Conservation (phyloP, 2,113 vertebrate species). For the Orycteropus afer region DNA sequence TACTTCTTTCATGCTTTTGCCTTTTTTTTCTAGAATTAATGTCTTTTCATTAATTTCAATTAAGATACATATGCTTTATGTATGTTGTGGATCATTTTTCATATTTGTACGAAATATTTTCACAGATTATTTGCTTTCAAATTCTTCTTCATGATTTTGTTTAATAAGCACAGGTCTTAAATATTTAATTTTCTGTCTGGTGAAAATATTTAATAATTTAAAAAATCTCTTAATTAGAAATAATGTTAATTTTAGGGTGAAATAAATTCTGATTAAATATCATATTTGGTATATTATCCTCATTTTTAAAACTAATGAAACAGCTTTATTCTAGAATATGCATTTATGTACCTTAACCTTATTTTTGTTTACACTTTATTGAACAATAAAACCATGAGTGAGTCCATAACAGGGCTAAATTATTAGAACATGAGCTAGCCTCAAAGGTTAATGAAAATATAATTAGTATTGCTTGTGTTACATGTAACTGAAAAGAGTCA, state of each 20-base stretch:
- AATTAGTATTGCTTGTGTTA: conserved; percentile 85
- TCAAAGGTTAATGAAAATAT: conserved; percentile 87
- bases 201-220: neutral
- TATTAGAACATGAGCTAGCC: conserved; percentile 83
- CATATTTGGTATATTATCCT: neutral
- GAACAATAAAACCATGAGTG: conserved; percentile 83
- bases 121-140: neutral
- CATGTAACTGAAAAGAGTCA: conserved; percentile 81
- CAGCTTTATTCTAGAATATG: neutral
- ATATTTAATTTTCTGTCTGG: neutral
- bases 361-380: conserved; percentile 81
- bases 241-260: neutral
- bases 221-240: neutral
- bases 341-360: conserved; percentile 77
- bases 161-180: neutral
- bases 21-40: neutral
- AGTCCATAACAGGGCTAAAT: conserved; percentile 82
- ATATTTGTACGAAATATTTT: neutral
- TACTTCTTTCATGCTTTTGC: neutral
- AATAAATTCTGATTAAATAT: conserved; percentile 9
- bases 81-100: neutral
- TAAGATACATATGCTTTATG: neutral
- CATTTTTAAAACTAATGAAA: conserved; percentile 12
- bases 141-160: neutral
- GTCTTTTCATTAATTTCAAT: neutral